Percentiles rank a stretch among this genome's conserved stretches.
Conservation (phyloP, 2,797 vertebrate genomes). For the Poecilia velifera region DNA sequence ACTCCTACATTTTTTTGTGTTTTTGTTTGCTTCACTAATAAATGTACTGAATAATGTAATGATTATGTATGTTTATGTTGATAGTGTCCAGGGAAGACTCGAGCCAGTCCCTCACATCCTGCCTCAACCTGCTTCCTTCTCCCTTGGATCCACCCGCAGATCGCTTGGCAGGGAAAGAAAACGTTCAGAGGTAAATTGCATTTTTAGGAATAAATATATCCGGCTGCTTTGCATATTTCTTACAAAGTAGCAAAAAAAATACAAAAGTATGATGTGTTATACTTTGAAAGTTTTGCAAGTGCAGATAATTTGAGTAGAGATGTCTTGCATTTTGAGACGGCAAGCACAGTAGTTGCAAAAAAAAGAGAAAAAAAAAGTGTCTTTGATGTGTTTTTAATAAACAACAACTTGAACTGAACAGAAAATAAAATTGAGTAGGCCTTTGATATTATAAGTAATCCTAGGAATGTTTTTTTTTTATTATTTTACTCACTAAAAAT, state of each 20-base stretch:
- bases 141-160: conserved; percentile 85
- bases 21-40: neutral
- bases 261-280: neutral
- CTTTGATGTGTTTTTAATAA: neutral
- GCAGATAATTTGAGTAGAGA: neutral
- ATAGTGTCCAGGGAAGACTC: conserved; percentile 94
- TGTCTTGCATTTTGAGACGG: conserved; percentile 2
- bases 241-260: neutral
- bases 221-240: neutral
- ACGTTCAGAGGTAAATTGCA: conserved; percentile 83
- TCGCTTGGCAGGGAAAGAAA: conserved; percentile 81
- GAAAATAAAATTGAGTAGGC: neutral
- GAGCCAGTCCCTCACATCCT: conserved; percentile 91
- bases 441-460: conserved; percentile 7
- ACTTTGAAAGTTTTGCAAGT: neutral
- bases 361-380: neutral
- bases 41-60: conserved; percentile 4
- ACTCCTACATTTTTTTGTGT: conserved; percentile 1
- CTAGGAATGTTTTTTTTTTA: neutral
- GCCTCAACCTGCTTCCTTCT: conserved; percentile 87
- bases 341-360: neutral
- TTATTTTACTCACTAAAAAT: conserved; percentile 3
- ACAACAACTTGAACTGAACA: neutral
- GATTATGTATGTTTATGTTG: conserved; percentile 22
- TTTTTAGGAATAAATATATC: neutral